Percentiles rank a stretch among this genome's conserved stretches.
phyloP scores from a whole-genome alignment of 2,113 vertebrate genomes.

The Cervus canadensis region DNA sequence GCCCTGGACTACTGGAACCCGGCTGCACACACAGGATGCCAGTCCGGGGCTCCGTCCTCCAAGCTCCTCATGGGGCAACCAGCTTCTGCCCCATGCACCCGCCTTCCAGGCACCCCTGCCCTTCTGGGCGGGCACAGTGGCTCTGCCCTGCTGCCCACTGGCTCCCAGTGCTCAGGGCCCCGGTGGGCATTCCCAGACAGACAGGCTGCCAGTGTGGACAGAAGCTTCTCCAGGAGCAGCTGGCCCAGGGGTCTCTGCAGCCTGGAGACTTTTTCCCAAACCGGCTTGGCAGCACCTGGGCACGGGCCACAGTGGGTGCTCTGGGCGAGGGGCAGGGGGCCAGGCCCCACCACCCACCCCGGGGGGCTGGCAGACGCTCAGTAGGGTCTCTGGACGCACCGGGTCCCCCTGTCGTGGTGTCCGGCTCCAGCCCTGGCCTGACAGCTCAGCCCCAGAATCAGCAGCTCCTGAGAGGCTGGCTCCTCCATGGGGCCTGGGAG shows the following conservation, averaged over 20 bases:
- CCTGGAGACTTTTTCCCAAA: background rate
- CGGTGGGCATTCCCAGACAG: background rate
- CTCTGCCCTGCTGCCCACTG: background rate
- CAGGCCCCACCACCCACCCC: background rate
- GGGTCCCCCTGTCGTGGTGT: accelerated
- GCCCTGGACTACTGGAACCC: accelerated
- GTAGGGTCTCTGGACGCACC: accelerated
- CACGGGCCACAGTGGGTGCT: background rate
- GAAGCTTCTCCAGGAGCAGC: background rate
- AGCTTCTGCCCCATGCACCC: background rate
- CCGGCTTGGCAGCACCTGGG: accelerated
- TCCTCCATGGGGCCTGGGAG: background rate
- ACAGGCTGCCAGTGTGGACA: background rate
- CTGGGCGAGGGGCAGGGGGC: accelerated
- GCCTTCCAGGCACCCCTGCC: accelerated
- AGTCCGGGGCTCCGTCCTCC: background rate
- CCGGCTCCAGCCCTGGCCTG: background rate
- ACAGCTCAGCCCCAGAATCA: background rate
- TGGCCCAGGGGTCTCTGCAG: background rate
- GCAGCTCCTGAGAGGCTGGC: background rate
- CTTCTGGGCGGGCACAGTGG: background rate
- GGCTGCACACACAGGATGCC: accelerated
- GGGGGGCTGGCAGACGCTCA: accelerated
- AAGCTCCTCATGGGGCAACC: accelerated
- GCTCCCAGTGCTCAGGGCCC: accelerated